Percentiles rank a stretch among this genome's conserved stretches.
phyloP scores from a whole-genome alignment of 2,113 vertebrate species.

The Rhabdomys dilectus region DNA sequence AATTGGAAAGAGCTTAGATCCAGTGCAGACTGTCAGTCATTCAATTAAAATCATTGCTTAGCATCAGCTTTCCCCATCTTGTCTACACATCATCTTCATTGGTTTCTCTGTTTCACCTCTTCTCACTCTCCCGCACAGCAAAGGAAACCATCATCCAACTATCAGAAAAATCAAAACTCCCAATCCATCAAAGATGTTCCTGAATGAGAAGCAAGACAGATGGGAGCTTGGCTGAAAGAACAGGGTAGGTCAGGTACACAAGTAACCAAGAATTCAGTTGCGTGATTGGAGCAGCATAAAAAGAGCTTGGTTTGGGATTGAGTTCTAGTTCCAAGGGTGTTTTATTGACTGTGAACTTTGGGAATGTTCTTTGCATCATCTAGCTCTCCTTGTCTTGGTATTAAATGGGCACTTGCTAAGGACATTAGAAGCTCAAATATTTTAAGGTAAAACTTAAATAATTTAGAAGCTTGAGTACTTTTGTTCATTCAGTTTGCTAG shows the following conservation, averaged over 20 bases:
- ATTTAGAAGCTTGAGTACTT: neutral
- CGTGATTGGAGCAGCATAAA: neutral
- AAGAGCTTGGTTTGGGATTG: neutral
- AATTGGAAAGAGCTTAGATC: fast-evolving
- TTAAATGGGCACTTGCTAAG: neutral
- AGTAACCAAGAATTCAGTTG: neutral
- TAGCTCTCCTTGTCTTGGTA: neutral
- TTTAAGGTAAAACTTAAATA: neutral
- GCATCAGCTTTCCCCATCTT: neutral
- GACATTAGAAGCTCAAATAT: neutral
- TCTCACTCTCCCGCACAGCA: neutral
- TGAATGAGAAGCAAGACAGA: neutral
- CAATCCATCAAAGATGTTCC: neutral
- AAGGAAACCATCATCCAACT: neutral
- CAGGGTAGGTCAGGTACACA: neutral
- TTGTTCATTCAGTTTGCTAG: neutral
- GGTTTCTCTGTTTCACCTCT: neutral
- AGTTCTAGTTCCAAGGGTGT: neutral
- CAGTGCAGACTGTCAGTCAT: neutral
- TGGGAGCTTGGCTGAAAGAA: neutral
- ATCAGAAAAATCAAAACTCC: neutral
- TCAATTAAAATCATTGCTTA: neutral
- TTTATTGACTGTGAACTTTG: neutral
- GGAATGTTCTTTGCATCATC: neutral
- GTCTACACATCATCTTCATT: neutral